Percentiles rank a stretch among this genome's conserved stretches.
Conservation (phyloP, 2,797 vertebrate genomes). For the Chromobotia macracanthus region DNA sequence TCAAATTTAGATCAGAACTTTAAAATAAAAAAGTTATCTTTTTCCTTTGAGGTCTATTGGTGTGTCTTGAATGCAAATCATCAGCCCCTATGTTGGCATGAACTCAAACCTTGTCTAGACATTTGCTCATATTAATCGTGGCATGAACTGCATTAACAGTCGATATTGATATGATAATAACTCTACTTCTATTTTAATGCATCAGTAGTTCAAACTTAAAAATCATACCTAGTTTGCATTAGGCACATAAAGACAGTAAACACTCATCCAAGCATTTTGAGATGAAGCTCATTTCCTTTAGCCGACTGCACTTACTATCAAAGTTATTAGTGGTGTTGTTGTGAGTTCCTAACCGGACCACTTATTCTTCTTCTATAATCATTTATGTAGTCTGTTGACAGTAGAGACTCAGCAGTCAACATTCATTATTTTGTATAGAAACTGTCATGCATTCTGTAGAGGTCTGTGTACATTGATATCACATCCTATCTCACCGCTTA, state of each 20-base stretch:
- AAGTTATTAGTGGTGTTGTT: not conserved
- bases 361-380: not conserved
- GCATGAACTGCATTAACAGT: not conserved
- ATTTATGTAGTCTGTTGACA: not conserved
- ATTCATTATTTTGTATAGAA: constrained; percentile 1
- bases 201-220: not conserved
- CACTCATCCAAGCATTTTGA: not conserved
- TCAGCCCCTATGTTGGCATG: no score
- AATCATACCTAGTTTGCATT: not conserved
- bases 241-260: not conserved
- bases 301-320: not conserved
- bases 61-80: no score
- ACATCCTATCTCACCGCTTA: not conserved
- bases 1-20: not conserved
- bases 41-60: no score
- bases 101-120: no score
- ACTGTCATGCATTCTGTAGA: not conserved
- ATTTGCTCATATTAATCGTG: no score
- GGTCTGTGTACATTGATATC: not conserved
- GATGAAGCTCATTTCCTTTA: not conserved
- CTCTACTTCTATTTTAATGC: not conserved
- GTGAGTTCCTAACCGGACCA: not conserved
- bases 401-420: constrained; percentile 9
- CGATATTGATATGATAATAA: not conserved
- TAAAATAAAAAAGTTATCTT: no score